Evolutionary conservation across 2,888 invertebrate genomes (phyloP), one percentile per base, ranked within the genome.

Genomic region (Isoperla grammatica): DNA sequence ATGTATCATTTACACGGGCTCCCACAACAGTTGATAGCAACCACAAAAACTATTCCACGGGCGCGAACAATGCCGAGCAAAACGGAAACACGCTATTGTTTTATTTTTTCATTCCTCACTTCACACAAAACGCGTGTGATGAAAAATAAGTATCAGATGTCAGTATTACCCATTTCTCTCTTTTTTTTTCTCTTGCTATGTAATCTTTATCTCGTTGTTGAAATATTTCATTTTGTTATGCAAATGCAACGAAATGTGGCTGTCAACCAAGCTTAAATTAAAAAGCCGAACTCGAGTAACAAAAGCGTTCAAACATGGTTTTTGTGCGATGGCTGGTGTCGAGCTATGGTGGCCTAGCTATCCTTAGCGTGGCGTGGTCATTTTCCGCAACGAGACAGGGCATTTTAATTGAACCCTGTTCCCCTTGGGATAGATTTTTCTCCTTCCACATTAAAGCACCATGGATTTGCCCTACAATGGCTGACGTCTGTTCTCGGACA

Each of bases 341-440:
- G 5, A 42, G 5, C 9, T 42, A 15, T 42, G 5, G 2, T 2
- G 42, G 42, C 43, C 8, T 9, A 15, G 43, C 46, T 20, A n/a
- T 9, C 20, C 46, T n/a, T n/a, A 22, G 12, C 12, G 19, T 45
- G 17, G 46, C 12, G 6, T 5, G 46, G 22, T 53, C 53, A 53
- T 53, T 60, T 39, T 56, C 40, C 23, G 56, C 40, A 49, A 60
- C 56, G 49, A 60, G 56, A 56, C 50, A 60, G 56, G 60, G 60
- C 56, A 60, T 60, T 60, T 60, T 60, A 60, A 60, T 60, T 60
- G 60, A 56, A 60, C 55, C 40, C 37, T 48, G 37, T 43, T 56
- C 56, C 56, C 49, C 50, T 29, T 55, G 39, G 49, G 29, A 46
- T 43, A 35, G 54, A 19, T 56, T 56, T 35, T 39, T 37, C 53